These are phyloP conservation scores for Mellivora capensis DNA, from an alignment of 2,113 vertebrate species.

Conservation along the genomic window DNA sequence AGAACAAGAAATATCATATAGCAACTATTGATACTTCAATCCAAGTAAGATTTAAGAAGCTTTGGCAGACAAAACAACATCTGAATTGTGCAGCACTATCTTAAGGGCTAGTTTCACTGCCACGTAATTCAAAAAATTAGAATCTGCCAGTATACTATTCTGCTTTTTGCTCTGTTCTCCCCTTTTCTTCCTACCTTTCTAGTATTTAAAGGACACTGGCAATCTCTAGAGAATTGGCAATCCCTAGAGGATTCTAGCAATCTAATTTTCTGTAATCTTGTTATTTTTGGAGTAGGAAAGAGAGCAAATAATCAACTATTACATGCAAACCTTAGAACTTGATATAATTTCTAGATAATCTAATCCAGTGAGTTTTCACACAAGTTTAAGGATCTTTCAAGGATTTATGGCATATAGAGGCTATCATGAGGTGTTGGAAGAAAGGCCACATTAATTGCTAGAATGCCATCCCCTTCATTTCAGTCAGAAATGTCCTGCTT, in stretches of 20 bases:
- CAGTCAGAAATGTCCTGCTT: background rate
- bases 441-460: background rate
- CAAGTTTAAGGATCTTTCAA: background rate
- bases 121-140: background rate
- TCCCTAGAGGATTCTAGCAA: background rate
- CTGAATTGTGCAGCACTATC: background rate
- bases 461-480: background rate
- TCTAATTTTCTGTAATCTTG: background rate
- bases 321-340: background rate
- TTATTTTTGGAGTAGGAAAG: background rate
- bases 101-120: background rate
- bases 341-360: background rate
- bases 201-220: background rate
- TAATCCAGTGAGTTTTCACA: background rate
- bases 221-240: background rate
- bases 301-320: background rate
- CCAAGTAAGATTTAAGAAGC: background rate
- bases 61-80: background rate
- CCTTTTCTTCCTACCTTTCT: background rate
- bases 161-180: background rate
- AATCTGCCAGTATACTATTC: background rate
- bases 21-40: background rate
- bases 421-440: background rate
- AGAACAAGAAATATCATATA: background rate
- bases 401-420: background rate